Conservation (phyloP, 2,888 invertebrate species). For the Mesorhabditis belari region DNA sequence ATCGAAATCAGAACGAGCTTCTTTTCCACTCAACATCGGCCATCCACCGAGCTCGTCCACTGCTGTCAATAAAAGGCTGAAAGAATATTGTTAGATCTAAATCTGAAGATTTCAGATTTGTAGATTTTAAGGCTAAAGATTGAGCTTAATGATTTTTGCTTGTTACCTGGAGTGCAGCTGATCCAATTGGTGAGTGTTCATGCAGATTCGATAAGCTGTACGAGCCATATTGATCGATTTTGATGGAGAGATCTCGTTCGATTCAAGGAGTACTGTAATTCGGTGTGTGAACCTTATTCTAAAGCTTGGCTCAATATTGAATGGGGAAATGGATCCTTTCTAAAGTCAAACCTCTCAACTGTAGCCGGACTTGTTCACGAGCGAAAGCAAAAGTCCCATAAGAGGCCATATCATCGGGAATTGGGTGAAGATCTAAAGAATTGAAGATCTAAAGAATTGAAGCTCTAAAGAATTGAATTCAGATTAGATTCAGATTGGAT, state of each 20-base stretch:
- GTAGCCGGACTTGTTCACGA: constrained; percentile 45
- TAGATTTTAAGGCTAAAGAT: neutral
- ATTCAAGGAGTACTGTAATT: constrained; percentile 40
- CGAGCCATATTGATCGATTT: constrained; percentile 45
- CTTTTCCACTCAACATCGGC: constrained; percentile 30
- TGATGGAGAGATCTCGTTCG: constrained; percentile 28
- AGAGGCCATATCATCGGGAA: constrained; percentile 41
- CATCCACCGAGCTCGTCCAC: constrained; percentile 42
- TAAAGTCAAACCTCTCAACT: constrained; percentile 27
- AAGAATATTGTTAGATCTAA: constrained; percentile 2
- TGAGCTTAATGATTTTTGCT: neutral
- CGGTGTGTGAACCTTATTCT: neutral
- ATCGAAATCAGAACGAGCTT: constrained; percentile 27
- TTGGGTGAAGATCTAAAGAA: too few relatives aligned
- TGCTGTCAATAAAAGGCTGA: constrained; percentile 23
- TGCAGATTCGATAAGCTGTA: constrained; percentile 39
- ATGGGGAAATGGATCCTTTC: neutral
- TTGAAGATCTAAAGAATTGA: too few relatives aligned
- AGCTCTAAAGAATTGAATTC: too few relatives aligned
- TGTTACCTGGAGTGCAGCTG: constrained; percentile 27
- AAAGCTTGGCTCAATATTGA: neutral
- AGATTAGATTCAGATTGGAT: too few relatives aligned
- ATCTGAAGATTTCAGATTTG: neutral
- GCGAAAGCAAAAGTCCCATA: constrained; percentile 47
- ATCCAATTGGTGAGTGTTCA: constrained; percentile 40